Percentiles rank a stretch among this genome's conserved stretches.
Evolutionary conservation across 1,140 invertebrate species (phyloP).

Genomic region (Pteromalus puparum): DNA sequence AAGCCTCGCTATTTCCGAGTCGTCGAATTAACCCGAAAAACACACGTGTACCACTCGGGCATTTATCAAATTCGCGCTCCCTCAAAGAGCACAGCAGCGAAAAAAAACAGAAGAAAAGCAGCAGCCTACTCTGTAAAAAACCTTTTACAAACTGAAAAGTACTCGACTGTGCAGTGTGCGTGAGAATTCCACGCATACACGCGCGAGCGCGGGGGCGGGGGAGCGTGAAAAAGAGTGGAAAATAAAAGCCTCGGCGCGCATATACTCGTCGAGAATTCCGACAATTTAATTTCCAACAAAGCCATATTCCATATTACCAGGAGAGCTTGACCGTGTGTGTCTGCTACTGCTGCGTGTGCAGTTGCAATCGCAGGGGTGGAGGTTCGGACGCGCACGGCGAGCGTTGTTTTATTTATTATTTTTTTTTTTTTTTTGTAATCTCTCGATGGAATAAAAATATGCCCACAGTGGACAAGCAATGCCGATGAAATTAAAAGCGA

Average conservation of each 20-base stretch:
- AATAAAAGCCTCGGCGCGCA: slow-evolving; percentile 18
- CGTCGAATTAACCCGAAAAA: not conserved
- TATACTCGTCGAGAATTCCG: slow-evolving; percentile 33
- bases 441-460: slow-evolving; percentile 33
- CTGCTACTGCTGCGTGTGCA: not conserved
- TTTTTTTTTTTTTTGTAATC: slow-evolving; percentile 12
- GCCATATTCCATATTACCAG: slow-evolving; percentile 47
- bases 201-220: no score
- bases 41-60: not conserved
- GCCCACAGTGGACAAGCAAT: not conserved
- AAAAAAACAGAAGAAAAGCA: slow-evolving; percentile 12
- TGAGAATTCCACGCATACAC: slow-evolving; percentile 13
- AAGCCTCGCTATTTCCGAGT: not conserved
- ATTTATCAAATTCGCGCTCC: not conserved
- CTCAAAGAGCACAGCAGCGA: not conserved
- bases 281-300: slow-evolving; percentile 53
- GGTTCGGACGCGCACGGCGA: not conserved
- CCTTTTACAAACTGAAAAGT: slow-evolving; percentile 29
- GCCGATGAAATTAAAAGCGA: not conserved
- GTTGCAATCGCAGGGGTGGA: not conserved
- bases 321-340: not conserved
- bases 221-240: slow-evolving; percentile 35
- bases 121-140: not conserved
- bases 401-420: not conserved
- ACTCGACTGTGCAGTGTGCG: slow-evolving; percentile 1